Evolutionary conservation across 2,888 invertebrate genomes (phyloP).

Genomic region (Alloplasta piceator): DNA sequence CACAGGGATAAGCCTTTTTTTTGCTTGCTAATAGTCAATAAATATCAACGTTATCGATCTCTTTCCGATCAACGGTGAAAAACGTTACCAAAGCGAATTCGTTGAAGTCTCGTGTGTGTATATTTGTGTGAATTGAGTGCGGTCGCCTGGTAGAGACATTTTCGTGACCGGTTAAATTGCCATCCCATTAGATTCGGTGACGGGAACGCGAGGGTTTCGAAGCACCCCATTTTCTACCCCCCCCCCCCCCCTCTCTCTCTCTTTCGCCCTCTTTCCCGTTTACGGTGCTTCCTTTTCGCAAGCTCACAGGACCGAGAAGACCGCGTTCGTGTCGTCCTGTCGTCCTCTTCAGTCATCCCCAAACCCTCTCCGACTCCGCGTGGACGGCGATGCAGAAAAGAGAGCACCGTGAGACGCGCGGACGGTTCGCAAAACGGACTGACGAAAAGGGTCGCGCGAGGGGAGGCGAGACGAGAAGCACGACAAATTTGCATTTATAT

Average conservation of each 20-base stretch:
- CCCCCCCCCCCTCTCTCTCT: constrained; percentile 39
- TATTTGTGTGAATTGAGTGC: constrained; percentile 59
- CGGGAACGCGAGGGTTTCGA: constrained; percentile 30
- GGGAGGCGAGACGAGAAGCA: constrained; percentile 28
- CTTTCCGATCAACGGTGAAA: constrained; percentile 37
- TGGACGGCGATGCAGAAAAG: constrained; percentile 43
- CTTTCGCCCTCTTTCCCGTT: constrained; percentile 40
- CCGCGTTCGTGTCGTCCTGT: constrained; percentile 61
- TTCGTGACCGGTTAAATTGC: constrained; percentile 74
- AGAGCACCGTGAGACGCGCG: constrained; percentile 46
- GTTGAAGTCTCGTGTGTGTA: constrained; percentile 47
- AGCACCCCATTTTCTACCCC: constrained; percentile 18
- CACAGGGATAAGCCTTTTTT: neutral
- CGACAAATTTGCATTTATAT: constrained; percentile 78
- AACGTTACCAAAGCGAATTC: constrained; percentile 49
- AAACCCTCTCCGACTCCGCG: constrained; percentile 47
- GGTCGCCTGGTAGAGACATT: constrained; percentile 70
- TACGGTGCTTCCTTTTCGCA: constrained; percentile 50
- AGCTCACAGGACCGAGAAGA: constrained; percentile 38
- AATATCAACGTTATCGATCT: no score
- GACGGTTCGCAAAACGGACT: constrained; percentile 26
- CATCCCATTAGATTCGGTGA: constrained; percentile 70
- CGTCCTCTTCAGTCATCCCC: constrained; percentile 59
- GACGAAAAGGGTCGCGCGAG: constrained; percentile 59
- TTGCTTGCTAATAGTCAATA: constrained; percentile 13